phyloP scores from a whole-genome alignment of 2,113 vertebrate genomes.

The Ophiodon elongatus region DNA sequence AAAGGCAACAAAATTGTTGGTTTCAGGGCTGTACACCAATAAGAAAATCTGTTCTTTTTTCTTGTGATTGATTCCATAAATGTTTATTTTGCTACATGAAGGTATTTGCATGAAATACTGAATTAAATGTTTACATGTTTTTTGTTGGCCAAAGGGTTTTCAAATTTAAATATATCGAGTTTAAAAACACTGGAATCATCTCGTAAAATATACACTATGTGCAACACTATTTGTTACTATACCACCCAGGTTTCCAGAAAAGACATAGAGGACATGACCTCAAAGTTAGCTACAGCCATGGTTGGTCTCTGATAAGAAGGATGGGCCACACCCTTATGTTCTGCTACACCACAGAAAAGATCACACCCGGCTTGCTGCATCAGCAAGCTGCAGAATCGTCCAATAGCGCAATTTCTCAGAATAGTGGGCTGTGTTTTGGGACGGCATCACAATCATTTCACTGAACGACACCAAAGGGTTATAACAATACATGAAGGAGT shows the following conservation, averaged over 20 bases:
- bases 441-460: conserved; percentile 6
- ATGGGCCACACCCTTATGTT: background rate
- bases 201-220: background rate
- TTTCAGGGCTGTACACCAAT: background rate
- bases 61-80: background rate
- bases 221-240: background rate
- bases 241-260: background rate
- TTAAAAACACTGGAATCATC: background rate
- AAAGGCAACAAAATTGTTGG: background rate
- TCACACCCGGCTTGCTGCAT: background rate
- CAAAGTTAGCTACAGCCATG: background rate
- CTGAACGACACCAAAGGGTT: conserved; percentile 8
- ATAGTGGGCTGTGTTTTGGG: conserved; percentile 2
- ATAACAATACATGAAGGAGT: background rate
- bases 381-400: conserved; percentile 38
- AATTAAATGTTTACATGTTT: background rate
- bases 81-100: background rate
- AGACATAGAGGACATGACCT: background rate
- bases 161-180: background rate
- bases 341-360: background rate
- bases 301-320: background rate
- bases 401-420: conserved; percentile 7
- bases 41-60: background rate
- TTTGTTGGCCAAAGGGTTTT: background rate
- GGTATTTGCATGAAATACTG: background rate